Percentiles rank a stretch among this genome's conserved stretches.
Conservation (phyloP, 2,797 vertebrate genomes). For the Distichodus sexfasciatus region DNA sequence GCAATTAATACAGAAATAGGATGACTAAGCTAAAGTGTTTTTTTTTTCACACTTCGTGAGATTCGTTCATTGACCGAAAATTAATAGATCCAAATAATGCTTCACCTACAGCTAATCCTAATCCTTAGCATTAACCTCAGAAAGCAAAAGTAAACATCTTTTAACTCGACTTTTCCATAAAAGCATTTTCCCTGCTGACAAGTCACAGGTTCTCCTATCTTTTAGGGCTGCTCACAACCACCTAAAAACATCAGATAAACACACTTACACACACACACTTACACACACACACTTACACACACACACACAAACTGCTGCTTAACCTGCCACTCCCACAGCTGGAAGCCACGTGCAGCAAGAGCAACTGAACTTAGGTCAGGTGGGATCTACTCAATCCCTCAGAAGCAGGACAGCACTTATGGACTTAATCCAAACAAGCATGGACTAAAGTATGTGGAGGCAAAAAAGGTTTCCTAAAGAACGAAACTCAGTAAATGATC, state of each 20-base stretch:
- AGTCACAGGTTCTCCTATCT: too few species aligned
- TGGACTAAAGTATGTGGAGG: neutral
- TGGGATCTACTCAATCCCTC: conserved; percentile 13
- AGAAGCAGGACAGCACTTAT: conserved; percentile 19
- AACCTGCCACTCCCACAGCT: conserved; percentile 58
- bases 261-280: conserved; percentile 24
- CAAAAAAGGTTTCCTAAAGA: conserved; percentile 19
- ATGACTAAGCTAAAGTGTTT: conserved; percentile 38
- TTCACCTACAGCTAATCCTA: too few species aligned
- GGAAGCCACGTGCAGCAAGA: conserved; percentile 58
- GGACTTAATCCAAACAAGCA: conserved; percentile 4
- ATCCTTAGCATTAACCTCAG: too few species aligned
- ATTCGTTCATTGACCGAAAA: too few species aligned
- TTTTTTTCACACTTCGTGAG: too few species aligned
- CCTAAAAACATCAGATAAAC: too few species aligned
- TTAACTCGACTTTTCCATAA: too few species aligned
- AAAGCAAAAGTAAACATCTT: too few species aligned
- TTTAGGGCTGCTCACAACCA: too few species aligned
- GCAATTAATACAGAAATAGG: conserved; percentile 59
- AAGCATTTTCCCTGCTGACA: too few species aligned
- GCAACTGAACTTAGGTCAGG: conserved; percentile 48
- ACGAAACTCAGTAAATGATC: conserved; percentile 5
- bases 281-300: conserved; percentile 29
- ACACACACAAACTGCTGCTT: too few species aligned
- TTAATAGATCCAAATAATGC: too few species aligned